These are phyloP conservation scores for Caenorhabditis briggsae DNA, from an alignment of 1,140 invertebrate genomes.

Conservation along the genomic window DNA sequence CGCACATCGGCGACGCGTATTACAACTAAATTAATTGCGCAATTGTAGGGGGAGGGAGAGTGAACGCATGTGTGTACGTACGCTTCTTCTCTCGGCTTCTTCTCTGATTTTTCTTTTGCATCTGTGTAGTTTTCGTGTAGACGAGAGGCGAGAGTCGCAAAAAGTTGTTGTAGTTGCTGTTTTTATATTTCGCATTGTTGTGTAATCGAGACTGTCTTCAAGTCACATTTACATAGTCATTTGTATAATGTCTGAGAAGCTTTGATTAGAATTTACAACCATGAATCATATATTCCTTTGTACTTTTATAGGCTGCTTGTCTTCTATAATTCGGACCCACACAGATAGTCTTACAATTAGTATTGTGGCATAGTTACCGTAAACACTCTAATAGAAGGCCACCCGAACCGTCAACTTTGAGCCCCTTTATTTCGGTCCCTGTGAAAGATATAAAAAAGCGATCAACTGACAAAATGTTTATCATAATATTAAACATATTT, in stretches of 20 bases:
- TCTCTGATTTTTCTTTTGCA: background rate
- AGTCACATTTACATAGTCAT: slow-evolving; percentile 43
- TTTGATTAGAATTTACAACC: slow-evolving; percentile 1
- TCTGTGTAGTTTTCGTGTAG: background rate
- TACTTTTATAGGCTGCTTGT: background rate
- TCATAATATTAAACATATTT: no score
- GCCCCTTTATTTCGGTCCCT: no score
- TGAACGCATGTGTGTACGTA: slow-evolving; percentile 44
- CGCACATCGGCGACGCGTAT: slow-evolving; percentile 46
- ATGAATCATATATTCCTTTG: slow-evolving; percentile 15
- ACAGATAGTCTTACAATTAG: background rate
- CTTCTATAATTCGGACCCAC: background rate
- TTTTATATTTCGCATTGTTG: slow-evolving; percentile 2
- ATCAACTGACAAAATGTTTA: no score
- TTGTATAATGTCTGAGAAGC: background rate
- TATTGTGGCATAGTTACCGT: no score
- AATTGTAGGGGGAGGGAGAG: slow-evolving; percentile 10
- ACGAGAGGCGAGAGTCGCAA: background rate
- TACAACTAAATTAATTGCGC: slow-evolving; percentile 55
- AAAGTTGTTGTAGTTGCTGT: slow-evolving; percentile 31
- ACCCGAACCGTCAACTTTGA: no score
- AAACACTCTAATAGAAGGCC: no score
- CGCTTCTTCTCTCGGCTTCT: slow-evolving; percentile 52
- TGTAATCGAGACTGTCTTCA: slow-evolving; percentile 51
- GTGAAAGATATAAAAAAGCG: no score